Base-by-base conservation (phyloP, 1,140 invertebrate genomes). In the Drosophila elegans region DNA sequence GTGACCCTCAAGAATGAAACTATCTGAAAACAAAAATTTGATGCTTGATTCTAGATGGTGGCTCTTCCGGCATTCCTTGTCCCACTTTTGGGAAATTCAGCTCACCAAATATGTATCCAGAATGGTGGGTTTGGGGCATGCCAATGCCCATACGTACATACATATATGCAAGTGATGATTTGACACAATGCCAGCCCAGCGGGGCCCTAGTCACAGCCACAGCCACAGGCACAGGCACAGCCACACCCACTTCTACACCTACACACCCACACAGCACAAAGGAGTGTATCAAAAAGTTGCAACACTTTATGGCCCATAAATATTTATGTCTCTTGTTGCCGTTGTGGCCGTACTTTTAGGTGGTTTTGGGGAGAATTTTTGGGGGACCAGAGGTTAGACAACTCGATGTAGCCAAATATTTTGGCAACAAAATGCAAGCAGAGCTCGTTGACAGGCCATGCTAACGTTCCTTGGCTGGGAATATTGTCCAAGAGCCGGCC, bases 261-360 rank as follows among this genome's bases (percentile, higher is more conserved):
- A 69, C 6, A n/a, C n/a, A 64, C 12, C 1, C 9, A 9, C 4
- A 3, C 9, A 4, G 7, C 44, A 9, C 25, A 39, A 9, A 49
- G 78, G 60, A 88, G 83, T 83, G 66, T 83, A 79, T 88, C 83
- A 83, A 73, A 88, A 86, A 79, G 83, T 88, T 88, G 79, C 84
- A 73, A 73, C 83, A 89, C 83, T 86, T 86, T 88, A 86, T 86
- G 83, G 83, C 41, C 79, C 76, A 88, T 88, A 88, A 89, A 88
- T 88, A 88, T 89, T 89, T 86, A 86, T 86, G 83, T 62, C 42
- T 59, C 48, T 67, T 67, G 78, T 49, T 67, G 78, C 57, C 69
- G 68, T 62, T 74, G 67, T 71, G 74, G 78, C 59, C 66, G 60
- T 49, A 75, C 64, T 68, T 74, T 63, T 25, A 55, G 63, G 62